Base-by-base conservation (phyloP, 2,113 vertebrate species). In the Dromas ardeola region DNA sequence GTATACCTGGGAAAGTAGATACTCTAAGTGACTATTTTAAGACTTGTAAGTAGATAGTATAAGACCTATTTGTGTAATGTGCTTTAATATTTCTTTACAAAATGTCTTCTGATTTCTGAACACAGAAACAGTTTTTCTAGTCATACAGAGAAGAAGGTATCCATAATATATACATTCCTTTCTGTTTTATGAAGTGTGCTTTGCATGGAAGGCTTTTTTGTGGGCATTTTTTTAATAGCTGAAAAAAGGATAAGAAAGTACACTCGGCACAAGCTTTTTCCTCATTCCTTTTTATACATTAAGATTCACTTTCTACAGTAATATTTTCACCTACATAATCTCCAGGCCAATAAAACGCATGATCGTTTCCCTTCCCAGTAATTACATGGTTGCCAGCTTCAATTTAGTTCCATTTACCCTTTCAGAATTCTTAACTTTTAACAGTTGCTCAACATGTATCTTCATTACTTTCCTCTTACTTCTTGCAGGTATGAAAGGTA, bases 381-480 rank as follows among this genome's bases (percentile, higher is more conserved):
- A 91, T 90, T 96, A 89, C n/a, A 70, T 82, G 81, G 73, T 69
- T 87, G 66, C 88, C 71, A 87, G 49, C 36, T 93, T 93, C 83
- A 89, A 85, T 96, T 87, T 76, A 74, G 25, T 38, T 91, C 69
- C 61, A 88, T 94, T 95, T 91, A 89, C 22, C 25, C 17, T 58
- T 89, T 91, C 66, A 87, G 66, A 94, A 87, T 74, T 69, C 56
- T 92, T 67, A 90, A 78, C 50, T 92, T 93, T 79, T 52, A 91
- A 45, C 50, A 84, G 72, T 79, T 95, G 36, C 25, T 92, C 83
- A 76, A 22, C 32, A 65, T 72, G 65, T 4, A 42, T 91, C 43
- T 66, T 87, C 43, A 71, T 87, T 94, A 83, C 25, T 72, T 79
- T 66, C 14, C 40, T 86, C 34, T 78, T 74, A 40, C 22, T 76